Conservation (phyloP, 2,113 vertebrate genomes). For the Callaeas wilsoni region DNA sequence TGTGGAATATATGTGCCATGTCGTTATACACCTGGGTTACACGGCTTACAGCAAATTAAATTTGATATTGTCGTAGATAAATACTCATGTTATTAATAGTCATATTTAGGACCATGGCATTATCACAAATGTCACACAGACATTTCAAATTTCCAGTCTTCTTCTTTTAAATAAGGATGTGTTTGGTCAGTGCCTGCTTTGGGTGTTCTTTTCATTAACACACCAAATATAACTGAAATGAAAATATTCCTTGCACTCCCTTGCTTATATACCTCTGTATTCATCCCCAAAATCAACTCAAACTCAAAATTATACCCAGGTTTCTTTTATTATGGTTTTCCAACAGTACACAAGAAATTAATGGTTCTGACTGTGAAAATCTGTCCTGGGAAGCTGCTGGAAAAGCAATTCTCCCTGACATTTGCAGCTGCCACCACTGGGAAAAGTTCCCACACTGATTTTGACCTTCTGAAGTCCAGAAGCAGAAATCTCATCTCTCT, state of each 20-base stretch:
- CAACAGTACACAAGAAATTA: conserved; percentile 3
- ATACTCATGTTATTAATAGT: not conserved
- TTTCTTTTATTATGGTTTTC: conserved; percentile 1
- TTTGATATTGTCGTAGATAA: not conserved
- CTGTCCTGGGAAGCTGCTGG: conserved; percentile 1
- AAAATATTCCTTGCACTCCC: not conserved
- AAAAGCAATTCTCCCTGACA: conserved; percentile 31
- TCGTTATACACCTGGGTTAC: not conserved
- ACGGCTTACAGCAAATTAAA: not conserved
- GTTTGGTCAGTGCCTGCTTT: not conserved
- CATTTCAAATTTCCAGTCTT: not conserved
- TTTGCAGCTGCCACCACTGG: conserved; percentile 24
- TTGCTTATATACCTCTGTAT: not conserved
- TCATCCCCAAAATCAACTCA: not conserved
- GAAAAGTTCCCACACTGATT: not conserved
- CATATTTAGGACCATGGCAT: not conserved
- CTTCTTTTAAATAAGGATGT: not conserved
- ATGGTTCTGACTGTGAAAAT: not conserved
- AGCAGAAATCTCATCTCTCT: not conserved
- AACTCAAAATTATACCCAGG: not conserved
- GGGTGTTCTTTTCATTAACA: not conserved
- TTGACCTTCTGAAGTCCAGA: conserved; percentile 31
- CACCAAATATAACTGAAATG: not conserved
- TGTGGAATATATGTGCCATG: not conserved
- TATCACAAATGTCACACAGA: not conserved